These are phyloP conservation scores for Nasonia vitripennis DNA, from an alignment of 1,140 invertebrate genomes.

Conservation along the genomic window DNA sequence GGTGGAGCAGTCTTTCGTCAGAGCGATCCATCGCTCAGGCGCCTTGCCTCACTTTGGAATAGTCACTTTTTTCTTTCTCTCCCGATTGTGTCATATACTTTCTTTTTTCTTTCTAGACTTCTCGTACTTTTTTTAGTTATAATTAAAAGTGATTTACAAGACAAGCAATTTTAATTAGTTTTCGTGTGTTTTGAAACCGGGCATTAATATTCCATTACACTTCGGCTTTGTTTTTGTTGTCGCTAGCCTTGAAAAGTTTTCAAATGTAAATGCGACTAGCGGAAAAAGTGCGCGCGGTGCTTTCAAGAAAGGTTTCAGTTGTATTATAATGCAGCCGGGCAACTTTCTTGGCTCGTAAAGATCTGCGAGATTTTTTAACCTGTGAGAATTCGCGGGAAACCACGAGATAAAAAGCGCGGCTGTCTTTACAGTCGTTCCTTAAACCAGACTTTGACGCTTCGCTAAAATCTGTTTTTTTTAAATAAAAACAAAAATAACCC, in stretches of 20 bases:
- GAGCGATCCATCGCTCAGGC: not conserved
- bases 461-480: not conserved
- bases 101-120: constrained; percentile 18
- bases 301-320: not conserved
- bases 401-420: too few relatives aligned
- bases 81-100: constrained; percentile 10
- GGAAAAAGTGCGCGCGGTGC: not conserved
- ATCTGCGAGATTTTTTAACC: not conserved
- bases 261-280: too few relatives aligned
- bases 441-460: not conserved
- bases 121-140: not conserved
- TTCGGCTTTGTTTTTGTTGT: too few relatives aligned
- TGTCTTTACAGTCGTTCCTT: too few relatives aligned
- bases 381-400: not conserved
- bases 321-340: not conserved
- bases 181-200: not conserved
- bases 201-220: not conserved
- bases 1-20: constrained; percentile 28
- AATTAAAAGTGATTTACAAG: too few relatives aligned
- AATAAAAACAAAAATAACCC: not conserved
- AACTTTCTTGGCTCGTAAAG: not conserved
- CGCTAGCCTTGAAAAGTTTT: not conserved
- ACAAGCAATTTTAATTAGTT: not conserved
- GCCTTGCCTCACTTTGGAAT: not conserved
- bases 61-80: constrained; percentile 15